phyloP scores from a whole-genome alignment of 35 echinoderm and acorn worm genomes.

The Heliocidaris erythrogramma region DNA sequence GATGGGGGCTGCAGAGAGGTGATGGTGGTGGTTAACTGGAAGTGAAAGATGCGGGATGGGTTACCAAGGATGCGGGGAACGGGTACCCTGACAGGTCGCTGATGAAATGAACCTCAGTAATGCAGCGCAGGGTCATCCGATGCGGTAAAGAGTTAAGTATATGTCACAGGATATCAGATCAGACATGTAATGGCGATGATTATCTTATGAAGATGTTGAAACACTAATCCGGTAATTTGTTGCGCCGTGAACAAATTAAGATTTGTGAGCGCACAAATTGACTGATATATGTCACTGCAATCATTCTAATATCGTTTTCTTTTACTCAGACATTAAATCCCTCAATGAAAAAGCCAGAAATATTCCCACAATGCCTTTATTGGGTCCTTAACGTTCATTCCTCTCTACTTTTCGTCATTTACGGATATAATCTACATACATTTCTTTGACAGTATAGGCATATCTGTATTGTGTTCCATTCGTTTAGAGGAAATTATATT shows the following conservation, averaged over 20 bases:
- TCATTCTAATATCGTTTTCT: neutral
- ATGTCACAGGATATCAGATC: neutral
- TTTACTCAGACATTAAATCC: neutral
- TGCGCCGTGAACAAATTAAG: neutral
- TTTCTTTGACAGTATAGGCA: too few species aligned
- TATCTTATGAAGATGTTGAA: neutral
- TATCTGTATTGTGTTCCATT: too few species aligned
- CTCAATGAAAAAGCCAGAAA: too few species aligned
- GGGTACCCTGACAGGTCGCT: neutral
- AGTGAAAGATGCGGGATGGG: neutral
- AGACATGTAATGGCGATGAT: neutral
- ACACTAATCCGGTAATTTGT: neutral
- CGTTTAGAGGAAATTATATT: too few species aligned
- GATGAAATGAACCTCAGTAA: conserved; percentile 10
- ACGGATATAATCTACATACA: too few species aligned
- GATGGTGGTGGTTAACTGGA: neutral
- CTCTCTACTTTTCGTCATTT: too few species aligned
- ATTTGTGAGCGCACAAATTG: neutral
- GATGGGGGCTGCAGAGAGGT: neutral
- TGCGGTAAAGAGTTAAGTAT: neutral
- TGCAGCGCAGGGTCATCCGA: neutral
- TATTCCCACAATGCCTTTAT: too few species aligned
- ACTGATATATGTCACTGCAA: neutral
- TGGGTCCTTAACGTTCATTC: too few species aligned
- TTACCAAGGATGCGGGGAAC: neutral